phyloP scores from a whole-genome alignment of 2,113 vertebrate genomes.

The Muscicapa adusta region DNA sequence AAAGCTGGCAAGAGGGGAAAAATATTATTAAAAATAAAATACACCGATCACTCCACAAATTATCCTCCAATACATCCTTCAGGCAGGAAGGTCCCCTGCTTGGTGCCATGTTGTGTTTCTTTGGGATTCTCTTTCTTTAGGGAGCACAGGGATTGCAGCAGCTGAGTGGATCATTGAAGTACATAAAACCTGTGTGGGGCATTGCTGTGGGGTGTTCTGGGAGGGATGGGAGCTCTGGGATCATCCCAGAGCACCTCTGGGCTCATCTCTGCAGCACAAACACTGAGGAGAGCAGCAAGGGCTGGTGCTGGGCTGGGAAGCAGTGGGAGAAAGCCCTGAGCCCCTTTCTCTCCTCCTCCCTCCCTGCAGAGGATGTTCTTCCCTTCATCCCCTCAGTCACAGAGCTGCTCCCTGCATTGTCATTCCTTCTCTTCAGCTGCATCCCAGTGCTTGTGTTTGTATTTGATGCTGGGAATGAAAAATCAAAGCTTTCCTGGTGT shows the following conservation, averaged over 20 bases:
- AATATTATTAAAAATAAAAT: neutral
- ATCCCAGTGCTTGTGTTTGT: neutral
- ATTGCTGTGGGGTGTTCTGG: fast-evolving
- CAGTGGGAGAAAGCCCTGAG: neutral
- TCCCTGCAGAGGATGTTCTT: neutral
- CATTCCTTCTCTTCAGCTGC: neutral
- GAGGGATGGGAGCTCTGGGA: fast-evolving
- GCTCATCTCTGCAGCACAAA: neutral
- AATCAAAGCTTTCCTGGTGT: neutral
- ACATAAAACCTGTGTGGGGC: neutral
- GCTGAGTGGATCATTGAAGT: neutral
- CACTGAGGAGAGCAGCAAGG: neutral
- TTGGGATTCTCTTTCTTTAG: neutral
- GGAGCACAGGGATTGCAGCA: fast-evolving
- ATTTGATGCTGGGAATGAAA: neutral
- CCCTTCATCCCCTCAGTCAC: neutral
- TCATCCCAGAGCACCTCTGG: neutral
- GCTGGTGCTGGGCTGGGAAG: neutral
- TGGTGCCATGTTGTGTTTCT: fast-evolving
- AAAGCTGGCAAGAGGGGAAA: neutral
- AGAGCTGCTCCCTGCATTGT: neutral
- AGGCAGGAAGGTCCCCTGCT: neutral
- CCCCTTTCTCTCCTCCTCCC: neutral
- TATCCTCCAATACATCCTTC: neutral
- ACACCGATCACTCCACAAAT: neutral